Evolutionary conservation across 2,888 invertebrate species (phyloP), one percentile per base, ranked within the genome.

Genomic region (Sialis fuliginosa): DNA sequence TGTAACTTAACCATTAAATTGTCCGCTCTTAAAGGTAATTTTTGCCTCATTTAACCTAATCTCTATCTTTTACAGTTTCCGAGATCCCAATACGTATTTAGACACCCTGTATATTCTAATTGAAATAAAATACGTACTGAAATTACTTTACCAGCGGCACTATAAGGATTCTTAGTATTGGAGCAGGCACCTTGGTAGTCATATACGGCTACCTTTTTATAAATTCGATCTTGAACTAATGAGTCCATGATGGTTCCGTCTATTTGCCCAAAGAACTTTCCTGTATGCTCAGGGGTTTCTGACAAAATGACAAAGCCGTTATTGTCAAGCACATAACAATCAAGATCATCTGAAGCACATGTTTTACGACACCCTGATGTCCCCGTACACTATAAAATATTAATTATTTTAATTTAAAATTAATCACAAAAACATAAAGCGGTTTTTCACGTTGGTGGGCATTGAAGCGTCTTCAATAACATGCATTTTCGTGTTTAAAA

Each of bases 171-270:
- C 46, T 75, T 72, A 39, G 77, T 77, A 56, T 75, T 75, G 0
- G 81, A 78, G 58, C 91, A 92, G 39, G 85, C 74, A 1, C 89
- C 91, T 63, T 92, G 92, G 60, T 90, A 89, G 60, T 92, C 91
- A 54, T 84, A 84, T 1, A 91, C 81, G 0, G 81, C 77, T 2
- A 92, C 80, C 61, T 87, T 84, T 58, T 86, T 86, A 64, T 89
- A 92, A 57, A 92, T 90, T 51, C 84, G 76, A 59, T 89, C 89
- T 60, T 91, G 88, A 0, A 92, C 90, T 46, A 91, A 66, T 0
- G 89, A 88, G 64, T 91, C 89, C 89, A 92, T 90, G 50, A 92
- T 89, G 9, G 90, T 90, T 13, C 90, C 90, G 62, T 93, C 92
- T 39, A 92, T 84, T 65, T 91, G 89, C 0, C 93, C 95, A 58